Base-by-base conservation (phyloP, 1,140 invertebrate genomes). In the Amphibalanus amphitrite region DNA sequence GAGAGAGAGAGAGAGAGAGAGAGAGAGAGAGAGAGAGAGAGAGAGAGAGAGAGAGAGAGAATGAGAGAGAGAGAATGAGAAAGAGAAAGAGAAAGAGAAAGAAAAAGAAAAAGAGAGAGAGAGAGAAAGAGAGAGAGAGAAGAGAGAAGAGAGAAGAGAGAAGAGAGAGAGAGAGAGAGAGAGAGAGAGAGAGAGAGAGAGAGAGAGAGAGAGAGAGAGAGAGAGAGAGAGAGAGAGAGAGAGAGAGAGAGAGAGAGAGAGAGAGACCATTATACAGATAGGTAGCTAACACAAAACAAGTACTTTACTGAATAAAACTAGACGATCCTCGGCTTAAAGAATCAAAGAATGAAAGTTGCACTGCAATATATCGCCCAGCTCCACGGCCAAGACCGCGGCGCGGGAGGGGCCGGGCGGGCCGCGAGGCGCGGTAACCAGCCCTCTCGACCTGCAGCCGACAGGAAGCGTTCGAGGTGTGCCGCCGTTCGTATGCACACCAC, bases 151-250 rank as follows among this genome's bases (percentile, higher is more conserved):
- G 28, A 68, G 30, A 69, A 33, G 26, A 69, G 29, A 28, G 33
- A 26, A 71, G 71, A 69, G 8, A 71, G 23, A 71, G 71, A 71
- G 23, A 71, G n/a, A 71, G 47, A 71, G 47, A 71, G 30, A 69
- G 71, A 67, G n/a, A 68, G 33, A 23, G 71, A 67, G 47, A 67
- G 33, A 71, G 71, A 71, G 30, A 67, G n/a, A 65, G 33, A 67
- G 8, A 71, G 38, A 65, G 47, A 67, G 47, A 67, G 64, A 23
- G 47, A 10, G n/a, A 67, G n/a, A 67, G 8, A 69, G 26, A 0
- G 28, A 28, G 3, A 28, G 13, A 67, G 20, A 28, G 1, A 28
- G 15, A 23, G 20, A 65, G 30, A 23, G 26, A 23, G 4, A 71
- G 65, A 67, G 47, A 67, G 3, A 33, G 30, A 67, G 71, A 23